These are phyloP conservation scores for Lingula anatina DNA, from an alignment of 2,888 invertebrate genomes.

Conservation along the genomic window DNA sequence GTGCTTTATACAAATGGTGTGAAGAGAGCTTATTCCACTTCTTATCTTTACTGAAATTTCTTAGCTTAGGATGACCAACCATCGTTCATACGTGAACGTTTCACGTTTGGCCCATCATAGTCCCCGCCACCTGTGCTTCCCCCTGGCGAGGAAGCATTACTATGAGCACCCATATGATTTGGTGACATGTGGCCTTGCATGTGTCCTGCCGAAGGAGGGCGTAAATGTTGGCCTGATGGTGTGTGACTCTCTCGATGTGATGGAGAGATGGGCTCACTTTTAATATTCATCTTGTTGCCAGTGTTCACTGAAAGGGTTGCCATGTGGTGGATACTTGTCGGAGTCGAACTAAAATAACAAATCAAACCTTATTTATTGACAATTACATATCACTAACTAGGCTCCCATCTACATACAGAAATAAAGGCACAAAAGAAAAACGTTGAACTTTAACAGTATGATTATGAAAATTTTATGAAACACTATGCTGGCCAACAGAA, in stretches of 20 bases:
- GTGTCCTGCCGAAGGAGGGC: constrained; percentile 57
- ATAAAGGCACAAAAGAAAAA: no score
- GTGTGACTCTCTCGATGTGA: constrained; percentile 79
- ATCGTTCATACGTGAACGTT: constrained; percentile 85
- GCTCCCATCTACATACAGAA: no score
- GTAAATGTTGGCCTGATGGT: constrained; percentile 40
- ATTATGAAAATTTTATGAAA: no score
- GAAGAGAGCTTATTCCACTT: no score
- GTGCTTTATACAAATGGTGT: no score
- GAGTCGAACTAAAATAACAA: no score
- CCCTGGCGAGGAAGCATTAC: constrained; percentile 56
- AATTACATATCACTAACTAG: no score
- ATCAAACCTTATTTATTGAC: no score
- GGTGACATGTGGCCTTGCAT: constrained; percentile 37
- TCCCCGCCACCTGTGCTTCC: constrained; percentile 33
- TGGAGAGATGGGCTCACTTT: constrained; percentile 92
- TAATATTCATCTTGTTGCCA: constrained; percentile 66
- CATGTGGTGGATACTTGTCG: neutral
- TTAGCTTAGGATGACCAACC: constrained; percentile 61
- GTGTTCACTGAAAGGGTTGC: constrained; percentile 7
- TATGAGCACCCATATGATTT: constrained; percentile 45
- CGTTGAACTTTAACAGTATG: no score
- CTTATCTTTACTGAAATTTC: no score
- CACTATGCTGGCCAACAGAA: no score
- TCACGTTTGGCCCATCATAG: constrained; percentile 58